Evolutionary conservation across 2,888 invertebrate species (phyloP).

Genomic region (Caradrina kadenii): DNA sequence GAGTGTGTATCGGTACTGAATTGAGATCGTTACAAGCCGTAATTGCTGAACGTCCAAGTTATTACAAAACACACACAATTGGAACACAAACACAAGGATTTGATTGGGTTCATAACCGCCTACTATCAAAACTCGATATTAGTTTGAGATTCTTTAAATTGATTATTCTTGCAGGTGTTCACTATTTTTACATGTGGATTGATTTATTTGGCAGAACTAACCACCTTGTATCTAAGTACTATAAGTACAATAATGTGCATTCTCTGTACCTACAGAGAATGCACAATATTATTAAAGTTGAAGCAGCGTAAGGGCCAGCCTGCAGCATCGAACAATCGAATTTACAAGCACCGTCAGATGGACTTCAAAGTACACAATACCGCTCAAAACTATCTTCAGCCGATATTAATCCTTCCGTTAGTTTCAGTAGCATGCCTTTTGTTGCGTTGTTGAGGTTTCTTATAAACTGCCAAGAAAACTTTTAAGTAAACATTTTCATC

Average conservation of each 20-base stretch:
- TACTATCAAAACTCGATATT: conserved; percentile 47
- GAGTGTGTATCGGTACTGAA: conserved; percentile 40
- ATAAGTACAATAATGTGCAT: conserved; percentile 7
- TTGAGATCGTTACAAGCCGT: conserved; percentile 60
- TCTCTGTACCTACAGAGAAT: too few species aligned
- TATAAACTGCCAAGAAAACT: too few species aligned
- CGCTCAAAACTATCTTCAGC: conserved; percentile 34
- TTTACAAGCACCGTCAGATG: conserved; percentile 28
- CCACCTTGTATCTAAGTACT: neutral
- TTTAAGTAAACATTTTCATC: neutral
- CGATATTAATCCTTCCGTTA: conserved; percentile 30
- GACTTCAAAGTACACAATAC: conserved; percentile 35
- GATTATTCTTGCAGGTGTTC: conserved; percentile 7
- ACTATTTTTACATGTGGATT: too few species aligned
- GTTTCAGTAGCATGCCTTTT: neutral
- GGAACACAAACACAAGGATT: conserved; percentile 64
- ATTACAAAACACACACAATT: conserved; percentile 62
- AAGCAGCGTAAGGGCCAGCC: conserved; percentile 12
- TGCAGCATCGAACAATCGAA: conserved; percentile 39
- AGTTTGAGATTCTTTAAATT: conserved; percentile 6
- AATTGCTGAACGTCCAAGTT: conserved; percentile 63
- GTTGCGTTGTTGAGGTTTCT: too few species aligned
- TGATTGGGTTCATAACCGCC: conserved; percentile 56
- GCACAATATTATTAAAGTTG: conserved; percentile 40
- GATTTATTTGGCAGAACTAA: too few species aligned